phyloP scores from a whole-genome alignment of 2,797 vertebrate species.

The Falco berigora region DNA sequence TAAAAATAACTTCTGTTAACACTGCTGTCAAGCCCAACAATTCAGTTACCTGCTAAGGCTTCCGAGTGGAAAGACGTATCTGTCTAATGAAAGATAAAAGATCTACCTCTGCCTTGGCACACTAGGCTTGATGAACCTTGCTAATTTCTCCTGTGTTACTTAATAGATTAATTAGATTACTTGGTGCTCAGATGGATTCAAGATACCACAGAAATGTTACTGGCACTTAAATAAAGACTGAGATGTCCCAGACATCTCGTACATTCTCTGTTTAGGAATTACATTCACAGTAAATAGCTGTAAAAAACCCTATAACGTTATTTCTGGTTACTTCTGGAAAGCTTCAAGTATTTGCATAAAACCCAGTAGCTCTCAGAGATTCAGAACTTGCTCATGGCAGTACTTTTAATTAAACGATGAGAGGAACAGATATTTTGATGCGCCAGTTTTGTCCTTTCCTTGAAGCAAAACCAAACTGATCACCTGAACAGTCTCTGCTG shows the following conservation, averaged over 20 bases:
- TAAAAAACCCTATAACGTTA: neutral
- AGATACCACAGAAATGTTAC: neutral
- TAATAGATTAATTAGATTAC: neutral
- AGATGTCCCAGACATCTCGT: neutral
- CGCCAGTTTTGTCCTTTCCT: neutral
- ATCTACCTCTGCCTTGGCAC: neutral
- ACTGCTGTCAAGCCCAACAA: neutral
- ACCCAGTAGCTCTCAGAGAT: neutral
- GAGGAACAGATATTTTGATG: accelerated
- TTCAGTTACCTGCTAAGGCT: neutral
- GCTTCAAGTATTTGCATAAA: neutral
- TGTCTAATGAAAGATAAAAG: neutral
- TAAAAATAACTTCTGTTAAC: neutral
- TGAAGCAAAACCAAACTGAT: neutral
- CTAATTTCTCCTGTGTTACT: neutral
- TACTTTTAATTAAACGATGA: neutral
- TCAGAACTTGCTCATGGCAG: neutral
- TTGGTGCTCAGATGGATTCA: neutral
- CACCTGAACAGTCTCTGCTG: neutral
- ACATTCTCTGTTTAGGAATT: neutral
- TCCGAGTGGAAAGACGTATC: neutral
- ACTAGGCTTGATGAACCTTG: neutral
- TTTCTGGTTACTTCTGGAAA: neutral
- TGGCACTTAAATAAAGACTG: neutral
- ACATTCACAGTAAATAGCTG: neutral